A percentile compares a stretch with the other conserved stretches of the same genome.
These are phyloP conservation scores for Polydrusus pterygomalis DNA, from an alignment of 2,888 invertebrate genomes.

Conservation along the genomic window DNA sequence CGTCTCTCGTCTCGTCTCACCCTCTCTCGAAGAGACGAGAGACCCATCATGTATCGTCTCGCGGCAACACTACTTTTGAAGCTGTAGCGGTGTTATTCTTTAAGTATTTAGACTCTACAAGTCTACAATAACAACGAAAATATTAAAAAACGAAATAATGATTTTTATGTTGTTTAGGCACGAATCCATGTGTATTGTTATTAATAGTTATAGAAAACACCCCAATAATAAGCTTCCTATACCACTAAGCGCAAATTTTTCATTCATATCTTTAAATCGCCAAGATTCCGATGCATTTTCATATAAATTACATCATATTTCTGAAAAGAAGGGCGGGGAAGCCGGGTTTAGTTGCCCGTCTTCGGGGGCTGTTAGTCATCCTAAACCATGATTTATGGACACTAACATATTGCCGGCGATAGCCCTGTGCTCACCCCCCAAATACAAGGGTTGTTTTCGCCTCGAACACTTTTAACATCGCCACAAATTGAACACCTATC, in stretches of 20 bases:
- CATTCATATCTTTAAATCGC: slow-evolving; percentile 73
- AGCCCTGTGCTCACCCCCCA: slow-evolving; percentile 53
- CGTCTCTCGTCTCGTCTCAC: no score
- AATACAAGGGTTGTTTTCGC: slow-evolving; percentile 52
- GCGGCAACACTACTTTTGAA: no score
- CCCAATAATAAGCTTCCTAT: slow-evolving; percentile 24
- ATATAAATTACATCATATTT: slow-evolving; percentile 76
- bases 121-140: no score
- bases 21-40: no score
- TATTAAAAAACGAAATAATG: no score
- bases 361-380: slow-evolving; percentile 73
- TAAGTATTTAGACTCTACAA: no score
- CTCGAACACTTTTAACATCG: slow-evolving; percentile 46
- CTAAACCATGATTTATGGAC: slow-evolving; percentile 74
- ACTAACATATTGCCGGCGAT: slow-evolving; percentile 73
- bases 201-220: no score
- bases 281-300: slow-evolving; percentile 74
- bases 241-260: slow-evolving; percentile 66
- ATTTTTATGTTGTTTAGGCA: no score
- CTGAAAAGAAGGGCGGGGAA: slow-evolving; percentile 67
- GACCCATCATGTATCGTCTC: no score
- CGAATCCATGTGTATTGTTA: no score
- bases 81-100: no score
- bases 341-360: slow-evolving; percentile 68
- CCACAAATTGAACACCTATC: slow-evolving; percentile 53